These are phyloP conservation scores for Cheilosia impressa DNA, from an alignment of 2,888 invertebrate genomes.

Conservation along the genomic window DNA sequence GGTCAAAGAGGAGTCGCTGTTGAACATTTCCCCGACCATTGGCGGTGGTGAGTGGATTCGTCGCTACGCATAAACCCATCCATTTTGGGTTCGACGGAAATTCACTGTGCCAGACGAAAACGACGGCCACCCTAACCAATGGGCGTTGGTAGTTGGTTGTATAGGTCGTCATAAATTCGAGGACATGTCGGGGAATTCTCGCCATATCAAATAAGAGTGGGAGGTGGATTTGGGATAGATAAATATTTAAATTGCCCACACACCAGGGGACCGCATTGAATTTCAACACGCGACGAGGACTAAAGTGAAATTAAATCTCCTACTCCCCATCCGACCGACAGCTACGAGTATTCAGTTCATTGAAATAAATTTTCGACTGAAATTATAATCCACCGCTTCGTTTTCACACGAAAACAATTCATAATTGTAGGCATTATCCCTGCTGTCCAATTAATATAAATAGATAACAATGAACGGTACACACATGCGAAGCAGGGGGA, in stretches of 20 bases:
- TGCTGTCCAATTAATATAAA: conserved; percentile 10
- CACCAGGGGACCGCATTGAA: not conserved
- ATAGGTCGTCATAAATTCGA: not conserved
- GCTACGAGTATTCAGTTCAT: not conserved
- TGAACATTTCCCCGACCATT: not conserved
- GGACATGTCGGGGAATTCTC: not conserved
- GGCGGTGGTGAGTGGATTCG: not conserved
- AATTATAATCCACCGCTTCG: not conserved
- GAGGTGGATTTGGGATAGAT: not conserved
- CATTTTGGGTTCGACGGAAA: not conserved
- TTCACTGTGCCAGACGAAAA: not conserved
- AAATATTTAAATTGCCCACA: not conserved
- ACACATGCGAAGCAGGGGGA: not conserved
- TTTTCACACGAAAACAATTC: not conserved
- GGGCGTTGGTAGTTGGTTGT: not conserved
- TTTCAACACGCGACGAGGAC: not conserved
- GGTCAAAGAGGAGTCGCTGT: not conserved
- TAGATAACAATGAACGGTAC: not conserved
- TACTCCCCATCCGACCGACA: not conserved
- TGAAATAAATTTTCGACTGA: not conserved
- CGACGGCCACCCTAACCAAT: not conserved
- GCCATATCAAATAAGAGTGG: not conserved
- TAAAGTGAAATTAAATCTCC: not conserved
- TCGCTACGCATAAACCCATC: not conserved
- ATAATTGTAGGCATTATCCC: conserved; percentile 1